phyloP scores from a whole-genome alignment of 1,140 invertebrate species.

The Parasteatoda tepidariorum region DNA sequence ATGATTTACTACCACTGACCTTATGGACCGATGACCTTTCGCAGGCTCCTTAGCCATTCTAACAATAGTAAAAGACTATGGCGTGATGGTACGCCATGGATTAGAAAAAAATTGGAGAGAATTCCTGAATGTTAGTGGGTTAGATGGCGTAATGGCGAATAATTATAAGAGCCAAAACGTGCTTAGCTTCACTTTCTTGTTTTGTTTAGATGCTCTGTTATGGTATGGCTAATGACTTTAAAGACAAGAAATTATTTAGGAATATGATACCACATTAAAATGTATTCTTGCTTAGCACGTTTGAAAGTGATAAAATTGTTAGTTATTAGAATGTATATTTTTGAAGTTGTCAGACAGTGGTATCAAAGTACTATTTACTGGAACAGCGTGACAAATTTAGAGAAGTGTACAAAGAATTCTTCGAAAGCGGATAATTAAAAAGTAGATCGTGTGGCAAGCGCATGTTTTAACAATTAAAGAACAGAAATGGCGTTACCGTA shows the following conservation, averaged over 20 bases:
- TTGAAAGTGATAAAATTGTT: too few relatives aligned
- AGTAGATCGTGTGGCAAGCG: too few relatives aligned
- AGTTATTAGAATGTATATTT: too few relatives aligned
- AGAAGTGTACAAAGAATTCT: too few relatives aligned
- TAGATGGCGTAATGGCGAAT: constrained; percentile 33
- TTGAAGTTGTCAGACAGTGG: too few relatives aligned
- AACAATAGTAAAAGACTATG: constrained; percentile 40
- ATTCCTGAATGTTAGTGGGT: constrained; percentile 27
- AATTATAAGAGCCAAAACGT: constrained; percentile 45
- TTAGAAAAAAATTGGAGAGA: neutral
- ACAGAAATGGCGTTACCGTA: too few relatives aligned
- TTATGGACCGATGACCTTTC: constrained; percentile 28
- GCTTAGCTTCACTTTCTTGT: neutral
- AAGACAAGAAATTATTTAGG: constrained; percentile 33
- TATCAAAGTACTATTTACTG: too few relatives aligned
- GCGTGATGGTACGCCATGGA: neutral
- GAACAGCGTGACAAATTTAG: too few relatives aligned
- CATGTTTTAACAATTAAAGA: too few relatives aligned
- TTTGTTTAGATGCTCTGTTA: neutral
- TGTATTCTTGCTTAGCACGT: too few relatives aligned
- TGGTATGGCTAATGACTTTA: constrained; percentile 36
- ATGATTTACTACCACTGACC: constrained; percentile 52
- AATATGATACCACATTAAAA: too few relatives aligned
- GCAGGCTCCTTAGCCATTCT: constrained; percentile 13
- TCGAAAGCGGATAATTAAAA: too few relatives aligned